A percentile compares a stretch with the other conserved stretches of the same genome.
Evolutionary conservation across 2,113 vertebrate species (phyloP).

Genomic region (Marmota flaviventris): DNA sequence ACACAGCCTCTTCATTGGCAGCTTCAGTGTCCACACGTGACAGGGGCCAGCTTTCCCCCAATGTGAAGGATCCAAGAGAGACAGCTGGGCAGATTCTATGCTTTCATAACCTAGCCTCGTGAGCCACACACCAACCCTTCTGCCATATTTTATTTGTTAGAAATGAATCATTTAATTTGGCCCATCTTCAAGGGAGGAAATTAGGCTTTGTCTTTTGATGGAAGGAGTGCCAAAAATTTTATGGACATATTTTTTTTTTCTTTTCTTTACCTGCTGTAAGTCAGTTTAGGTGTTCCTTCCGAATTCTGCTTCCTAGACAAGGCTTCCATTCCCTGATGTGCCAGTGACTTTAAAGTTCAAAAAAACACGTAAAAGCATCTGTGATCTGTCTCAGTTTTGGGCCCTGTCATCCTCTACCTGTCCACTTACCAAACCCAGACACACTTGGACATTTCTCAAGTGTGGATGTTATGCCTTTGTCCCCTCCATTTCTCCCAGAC

Average conservation of each 20-base stretch:
- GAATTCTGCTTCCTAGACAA: neutral
- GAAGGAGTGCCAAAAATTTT: neutral
- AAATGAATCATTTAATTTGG: neutral
- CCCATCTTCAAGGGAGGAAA: neutral
- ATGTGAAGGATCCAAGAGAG: neutral
- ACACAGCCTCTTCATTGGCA: neutral
- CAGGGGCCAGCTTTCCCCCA: neutral
- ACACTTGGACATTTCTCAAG: too few relatives aligned
- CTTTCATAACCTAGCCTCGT: neutral
- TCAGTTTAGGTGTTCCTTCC: neutral
- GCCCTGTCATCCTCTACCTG: neutral
- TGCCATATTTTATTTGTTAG: neutral
- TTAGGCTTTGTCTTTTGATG: neutral
- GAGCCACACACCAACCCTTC: neutral
- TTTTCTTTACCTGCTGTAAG: neutral
- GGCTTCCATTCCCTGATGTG: neutral
- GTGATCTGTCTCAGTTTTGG: neutral
- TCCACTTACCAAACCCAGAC: neutral
- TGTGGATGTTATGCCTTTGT: neutral
- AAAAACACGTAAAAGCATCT: neutral
- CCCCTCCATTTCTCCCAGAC: neutral
- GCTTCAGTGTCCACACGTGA: neutral
- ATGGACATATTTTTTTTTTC: neutral
- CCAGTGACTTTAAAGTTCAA: neutral
- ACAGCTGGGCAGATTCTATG: neutral